Evolutionary conservation across 2,888 invertebrate species (phyloP).

Genomic region (Brenthis daphne): DNA sequence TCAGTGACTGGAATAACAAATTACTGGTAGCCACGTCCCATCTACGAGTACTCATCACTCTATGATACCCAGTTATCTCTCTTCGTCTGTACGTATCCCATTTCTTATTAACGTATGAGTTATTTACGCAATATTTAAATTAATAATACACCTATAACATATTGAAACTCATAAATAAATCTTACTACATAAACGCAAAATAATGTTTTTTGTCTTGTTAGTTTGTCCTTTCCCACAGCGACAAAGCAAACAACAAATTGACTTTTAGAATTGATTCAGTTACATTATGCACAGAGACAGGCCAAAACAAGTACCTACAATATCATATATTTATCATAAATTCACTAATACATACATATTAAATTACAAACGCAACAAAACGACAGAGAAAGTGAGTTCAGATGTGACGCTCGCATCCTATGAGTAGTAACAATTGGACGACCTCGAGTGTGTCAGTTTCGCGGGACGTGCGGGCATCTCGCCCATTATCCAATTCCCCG

Average conservation of each 20-base stretch:
- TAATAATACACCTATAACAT: too few species aligned
- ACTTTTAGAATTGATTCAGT: neutral
- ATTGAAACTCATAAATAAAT: too few species aligned
- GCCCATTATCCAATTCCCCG: constrained; percentile 26
- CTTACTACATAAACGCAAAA: neutral
- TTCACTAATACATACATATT: too few species aligned
- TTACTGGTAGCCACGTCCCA: constrained; percentile 23
- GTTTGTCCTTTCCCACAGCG: neutral
- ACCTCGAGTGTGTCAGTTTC: constrained; percentile 24
- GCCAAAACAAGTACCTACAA: too few species aligned
- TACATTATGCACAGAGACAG: neutral
- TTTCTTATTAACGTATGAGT: neutral
- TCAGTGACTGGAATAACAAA: constrained; percentile 31
- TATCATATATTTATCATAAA: too few species aligned
- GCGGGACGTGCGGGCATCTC: constrained; percentile 25
- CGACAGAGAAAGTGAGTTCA: constrained; percentile 6
- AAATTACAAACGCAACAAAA: neutral
- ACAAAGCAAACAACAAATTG: neutral
- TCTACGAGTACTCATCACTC: constrained; percentile 1
- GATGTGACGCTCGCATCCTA: constrained; percentile 7
- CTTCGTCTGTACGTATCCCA: neutral
- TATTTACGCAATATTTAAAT: too few species aligned
- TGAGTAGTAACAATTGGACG: constrained; percentile 1
- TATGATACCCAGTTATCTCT: neutral
- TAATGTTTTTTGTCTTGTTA: neutral